Evolutionary conservation across 2,888 invertebrate genomes (phyloP), one percentile per base, ranked within the genome.

Genomic region (Megalurothrips usitatus): DNA sequence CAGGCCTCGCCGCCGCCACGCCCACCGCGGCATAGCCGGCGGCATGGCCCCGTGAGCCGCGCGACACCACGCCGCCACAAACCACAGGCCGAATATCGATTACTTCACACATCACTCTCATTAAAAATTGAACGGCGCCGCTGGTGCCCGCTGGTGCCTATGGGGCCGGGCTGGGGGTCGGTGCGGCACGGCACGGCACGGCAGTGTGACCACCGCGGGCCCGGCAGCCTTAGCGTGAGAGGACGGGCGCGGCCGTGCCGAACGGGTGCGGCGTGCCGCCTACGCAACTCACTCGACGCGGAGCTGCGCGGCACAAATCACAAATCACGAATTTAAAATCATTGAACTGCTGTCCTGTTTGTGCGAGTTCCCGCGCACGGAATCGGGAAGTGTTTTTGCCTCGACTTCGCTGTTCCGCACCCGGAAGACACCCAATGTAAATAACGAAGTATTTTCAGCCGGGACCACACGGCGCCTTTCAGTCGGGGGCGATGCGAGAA

Each of bases 111-210:
- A 75, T 75, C 68, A 75, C 68, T 75, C 68, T 75, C 68, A 75
- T 75, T 75, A 75, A 75, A 75, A 75, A 75, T 75, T 75, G 68
- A 75, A 75, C 68, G 68, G 26, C 68, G 68, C 26, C 68, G 68
- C 58, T 58, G 68, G 26, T 23, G 34, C 34, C 34, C 26, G 68
- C 26, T 52, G 49, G 49, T 12, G 9, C 12, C 49, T 11, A 9
- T 49, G 49, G 49, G 68, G 68, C 68, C 23, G 68, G 26, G 68
- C 68, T 10, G 58, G 58, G 17, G 17, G 58, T 19, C 58, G 17
- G 58, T 17, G 58, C 58, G 4, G 58, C 58, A 6, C 58, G 58
- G 58, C 58, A 58, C 17, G 58, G 19, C 6, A 17, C 14, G 14
- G 58, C 6, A 17, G 14, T 17, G 52, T 12, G 52, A 19, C 14